Base-by-base conservation (phyloP, 2,888 invertebrate species). In the Eilema griseolum region DNA sequence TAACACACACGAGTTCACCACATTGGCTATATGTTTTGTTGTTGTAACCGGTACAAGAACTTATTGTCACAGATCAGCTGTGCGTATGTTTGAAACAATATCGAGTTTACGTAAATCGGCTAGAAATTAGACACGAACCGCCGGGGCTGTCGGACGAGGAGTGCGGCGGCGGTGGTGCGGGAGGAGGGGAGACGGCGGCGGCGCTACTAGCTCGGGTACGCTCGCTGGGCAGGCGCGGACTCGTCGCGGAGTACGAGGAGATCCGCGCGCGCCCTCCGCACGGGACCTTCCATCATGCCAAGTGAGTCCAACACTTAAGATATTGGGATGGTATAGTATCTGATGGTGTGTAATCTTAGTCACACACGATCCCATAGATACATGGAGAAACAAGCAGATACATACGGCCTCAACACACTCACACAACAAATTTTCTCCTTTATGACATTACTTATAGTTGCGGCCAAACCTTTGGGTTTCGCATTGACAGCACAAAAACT, bases 131-230 rank as follows among this genome's bases (percentile, higher is more conserved):
- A 83, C 78, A 74, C 91, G 85, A 86, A 69, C 74, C 97, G 84
- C 98, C 98, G 74, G 98, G 98, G 65, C 98, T 98, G 94, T 98
- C 98, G 86, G 98, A 98, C 95, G 98, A 98, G 95, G 98, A 98
- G 95, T 98, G 98, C 90, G 96, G 98, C 85, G 96, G 96, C 78
- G 97, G 97, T 80, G 95, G 96, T 57, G 86, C 82, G 71, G 83
- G 78, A 68, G 82, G 79, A 96, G 84, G 97, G 31, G 95, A 97
- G 91, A 95, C 96, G 24, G 95, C 98, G 83, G 96, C 96, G 70
- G 97, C 98, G 91, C 96, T 98, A 87, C 96, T 98, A 78, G 97
- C 97, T 77, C 96, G 97, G 81, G 96, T 98, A 79, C 97, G 97
- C 77, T 95, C 96, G 84, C 96, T 97, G 78, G 98, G 98, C 66